These are phyloP conservation scores for Cheumatopsyche charites DNA, from an alignment of 1,140 invertebrate genomes.

Conservation along the genomic window DNA sequence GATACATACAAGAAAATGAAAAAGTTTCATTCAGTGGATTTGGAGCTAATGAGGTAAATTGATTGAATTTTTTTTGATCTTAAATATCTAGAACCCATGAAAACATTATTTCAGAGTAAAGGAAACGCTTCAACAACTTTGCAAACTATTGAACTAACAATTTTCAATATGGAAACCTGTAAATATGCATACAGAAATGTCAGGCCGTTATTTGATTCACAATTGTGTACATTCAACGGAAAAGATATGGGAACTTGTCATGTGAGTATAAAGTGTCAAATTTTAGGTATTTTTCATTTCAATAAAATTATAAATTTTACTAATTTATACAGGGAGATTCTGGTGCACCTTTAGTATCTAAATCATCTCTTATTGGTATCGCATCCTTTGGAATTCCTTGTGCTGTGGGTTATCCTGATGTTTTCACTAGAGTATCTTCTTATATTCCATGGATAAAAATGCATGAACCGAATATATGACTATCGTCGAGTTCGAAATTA, in stretches of 20 bases:
- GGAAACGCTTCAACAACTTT: constrained; percentile 39
- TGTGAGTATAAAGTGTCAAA: constrained; percentile 30
- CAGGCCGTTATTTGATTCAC: constrained; percentile 35
- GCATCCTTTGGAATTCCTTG: constrained; percentile 67
- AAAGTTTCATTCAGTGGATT: constrained; percentile 42
- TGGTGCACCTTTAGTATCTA: constrained; percentile 61
- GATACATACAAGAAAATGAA: constrained; percentile 20
- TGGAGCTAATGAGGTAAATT: constrained; percentile 35
- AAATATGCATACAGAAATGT: constrained; percentile 44
- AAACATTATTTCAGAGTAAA: constrained; percentile 45
- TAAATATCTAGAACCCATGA: too few species aligned
- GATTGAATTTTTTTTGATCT: background rate
- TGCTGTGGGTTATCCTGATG: constrained; percentile 62
- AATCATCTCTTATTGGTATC: constrained; percentile 59
- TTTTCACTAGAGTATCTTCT: constrained; percentile 60
- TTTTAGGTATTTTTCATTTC: background rate
- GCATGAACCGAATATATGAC: background rate
- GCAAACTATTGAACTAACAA: constrained; percentile 45
- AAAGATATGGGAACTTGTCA: constrained; percentile 65
- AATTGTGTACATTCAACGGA: constrained; percentile 66
- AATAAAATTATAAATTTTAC: constrained; percentile 6
- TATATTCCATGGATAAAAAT: constrained; percentile 54
- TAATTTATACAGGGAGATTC: constrained; percentile 61
- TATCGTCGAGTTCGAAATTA: background rate
- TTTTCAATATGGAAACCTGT: constrained; percentile 36